Evolutionary conservation across 2,113 vertebrate genomes (phyloP), one percentile per base, ranked within the genome.

Genomic region (Grallaria varia): DNA sequence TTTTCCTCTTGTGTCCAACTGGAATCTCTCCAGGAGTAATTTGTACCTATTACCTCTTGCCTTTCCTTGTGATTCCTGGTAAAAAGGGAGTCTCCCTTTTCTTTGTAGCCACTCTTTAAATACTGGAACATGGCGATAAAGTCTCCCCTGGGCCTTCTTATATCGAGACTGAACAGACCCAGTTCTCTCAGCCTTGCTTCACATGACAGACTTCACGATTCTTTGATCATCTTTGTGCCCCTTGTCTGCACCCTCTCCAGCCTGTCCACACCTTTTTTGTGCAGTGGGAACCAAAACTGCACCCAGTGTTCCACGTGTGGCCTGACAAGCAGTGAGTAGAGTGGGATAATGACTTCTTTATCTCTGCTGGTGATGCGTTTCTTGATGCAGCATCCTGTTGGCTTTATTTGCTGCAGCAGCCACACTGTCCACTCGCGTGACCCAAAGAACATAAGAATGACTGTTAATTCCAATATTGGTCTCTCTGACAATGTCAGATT

Each of bases 251-350:
- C 55, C 53, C 28, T 69, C 40, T 55, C 14, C 71, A 69, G n/a
- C 17, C 35, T 47, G 14, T 55, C 14, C 55, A 47, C 17, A 6
- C 35, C 2, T 22, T 14, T 60, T 47, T 40, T 52, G 16, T 35
- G 5, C n/a, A 35, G 21, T 8, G 8, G 17, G 17, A 27, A 19
- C 8, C 9, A 31, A 69, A 76, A 55, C 8, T 15, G 47, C 62
- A 15, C 4, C 5, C 2, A 1, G 6, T 53, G 16, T 53, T 89
- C 20, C 2, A 2, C 17, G 4, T 62, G 14, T 69, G n/a, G 9
- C 63, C n/a, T 47, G 21, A 12, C 16, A 62, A 47, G 21, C 2
- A 10, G 47, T 22, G 5, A 35, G 7, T 53, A 39, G 19, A 53
- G 53, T 2, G 9, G 8, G 30, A 40, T 76, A 55, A 47, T 62